Evolutionary conservation across 1,140 invertebrate genomes (phyloP), one percentile per base, ranked within the genome.

Genomic region (Xylocopa sonorina): DNA sequence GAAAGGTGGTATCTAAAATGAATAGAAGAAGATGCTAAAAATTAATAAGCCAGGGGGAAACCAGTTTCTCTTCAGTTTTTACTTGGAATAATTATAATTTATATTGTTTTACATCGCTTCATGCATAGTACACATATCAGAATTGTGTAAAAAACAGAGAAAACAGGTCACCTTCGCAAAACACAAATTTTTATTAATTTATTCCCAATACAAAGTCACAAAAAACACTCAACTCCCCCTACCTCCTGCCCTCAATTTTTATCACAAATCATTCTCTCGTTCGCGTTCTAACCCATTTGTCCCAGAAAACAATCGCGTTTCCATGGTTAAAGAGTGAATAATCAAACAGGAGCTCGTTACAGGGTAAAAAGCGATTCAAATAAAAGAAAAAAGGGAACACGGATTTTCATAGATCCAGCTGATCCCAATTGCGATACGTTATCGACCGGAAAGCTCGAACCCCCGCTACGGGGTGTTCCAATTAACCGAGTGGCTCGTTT

Each of bases 291-390:
- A 66, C 63, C 63, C 5, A 66, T 66, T 48, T 66, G 46, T 27
- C 10, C 27, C 27, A 16, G 21, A 27, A 66, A 66, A n/a, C 41
- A 66, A 66, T 66, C 43, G 63, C 43, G 21, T 66, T 66, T 48
- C 29, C 29, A 51, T 50, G 27, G 64, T 67, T 67, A 67, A 68
- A 29, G 32, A 68, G 66, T 68, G 66, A 51, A 68, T 68, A 34
- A 68, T 51, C 48, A 51, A 66, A 66, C 63, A 27, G 27, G 27
- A 29, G 32, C n/a, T 51, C 32, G 32, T n/a, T 24, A 2, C 46
- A 18, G 21, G 38, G n/a, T 38, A 63, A 63, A 64, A 64, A 43
- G n/a, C n/a, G n/a, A 43, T 9, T 63, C n/a, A 43, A 64, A 41
- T 6, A 41, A 41, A 63, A 34, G 24, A 18, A 64, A 48, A 64